These are phyloP conservation scores for Trichonephila clavipes DNA, from an alignment of 1,140 invertebrate species.

Conservation along the genomic window DNA sequence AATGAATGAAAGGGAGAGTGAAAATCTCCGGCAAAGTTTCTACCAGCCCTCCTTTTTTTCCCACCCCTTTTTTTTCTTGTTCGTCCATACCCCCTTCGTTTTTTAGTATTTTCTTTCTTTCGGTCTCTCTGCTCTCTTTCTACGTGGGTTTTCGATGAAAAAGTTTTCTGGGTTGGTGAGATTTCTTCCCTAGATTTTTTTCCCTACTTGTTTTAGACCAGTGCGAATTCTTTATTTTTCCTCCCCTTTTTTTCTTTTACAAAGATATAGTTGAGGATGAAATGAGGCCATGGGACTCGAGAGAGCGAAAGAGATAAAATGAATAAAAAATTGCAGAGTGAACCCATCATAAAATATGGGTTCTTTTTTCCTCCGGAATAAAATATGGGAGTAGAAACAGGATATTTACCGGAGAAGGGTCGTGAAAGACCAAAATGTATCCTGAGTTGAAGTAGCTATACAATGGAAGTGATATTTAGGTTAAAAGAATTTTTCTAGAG, in stretches of 20 bases:
- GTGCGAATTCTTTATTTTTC: neutral
- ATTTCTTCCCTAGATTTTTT: neutral
- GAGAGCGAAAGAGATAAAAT: neutral
- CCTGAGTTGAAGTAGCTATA: neutral
- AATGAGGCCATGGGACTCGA: neutral
- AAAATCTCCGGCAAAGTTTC: constrained; percentile 34
- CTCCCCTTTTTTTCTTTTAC: neutral
- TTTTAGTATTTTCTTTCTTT: neutral
- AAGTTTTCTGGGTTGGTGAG: constrained; percentile 40
- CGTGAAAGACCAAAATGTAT: neutral
- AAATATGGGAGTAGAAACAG: neutral
- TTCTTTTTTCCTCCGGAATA: neutral
- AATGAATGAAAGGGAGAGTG: constrained; percentile 34
- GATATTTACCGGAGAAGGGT: constrained; percentile 9
- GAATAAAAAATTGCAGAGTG: neutral
- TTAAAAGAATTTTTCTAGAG: no score
- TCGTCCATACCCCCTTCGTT: neutral
- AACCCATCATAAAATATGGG: constrained; percentile 11
- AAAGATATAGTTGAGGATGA: constrained; percentile 23
- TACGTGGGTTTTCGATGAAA: constrained; percentile 32
- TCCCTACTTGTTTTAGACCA: constrained; percentile 31
- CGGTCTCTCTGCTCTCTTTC: neutral
- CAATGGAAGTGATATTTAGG: no score
- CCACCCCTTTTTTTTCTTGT: neutral
- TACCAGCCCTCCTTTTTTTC: neutral